Base-by-base conservation (phyloP, 2,113 vertebrate genomes). In the Podilymbus podiceps region DNA sequence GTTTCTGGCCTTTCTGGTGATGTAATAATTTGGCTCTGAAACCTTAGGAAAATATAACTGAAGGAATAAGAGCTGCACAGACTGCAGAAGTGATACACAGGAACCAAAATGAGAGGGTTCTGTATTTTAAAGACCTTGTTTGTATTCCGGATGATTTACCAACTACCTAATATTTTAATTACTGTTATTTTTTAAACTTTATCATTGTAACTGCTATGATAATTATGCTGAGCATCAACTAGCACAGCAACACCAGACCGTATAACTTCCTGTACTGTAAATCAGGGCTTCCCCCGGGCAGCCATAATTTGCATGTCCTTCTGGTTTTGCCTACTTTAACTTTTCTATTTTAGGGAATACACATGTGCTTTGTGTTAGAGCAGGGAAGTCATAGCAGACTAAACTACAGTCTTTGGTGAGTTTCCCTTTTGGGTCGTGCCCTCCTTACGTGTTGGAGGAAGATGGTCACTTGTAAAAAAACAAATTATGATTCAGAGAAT, bases 281-380 rank as follows among this genome's bases (percentile, higher is more conserved):
- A 78, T 58, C 67, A 85, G 67, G 55, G 52, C 74, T 95, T 97
- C 75, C 96, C 89, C 40, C n/a, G 73, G 85, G 83, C 82, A 95
- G 38, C 35, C 50, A 69, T 90, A 93, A 95, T 93, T 94, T 96
- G 24, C 87, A 38, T 44, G 24, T 87, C 56, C 59, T 91, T 95
- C 66, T 93, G 56, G 49, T 85, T 97, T 96, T 91, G 69, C 47
- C 85, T 87, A 40, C 90, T 94, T 93, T 86, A 96, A 90, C 52
- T 89, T 93, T 93, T 95, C 89, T 97, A 88, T 96, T 97, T 97
- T 87, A 68, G 47, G 63, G 79, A 91, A 58, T 67, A 88, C 35
- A 95, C 96, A 97, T 95, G 87, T 94, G 93, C 91, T 97, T 97
- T 93, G 52, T 96, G 69, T 97, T 96, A 96, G 31, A 91, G 63